Conservation (phyloP, 1,140 invertebrate species). For the Acromyrmex echinatior region DNA sequence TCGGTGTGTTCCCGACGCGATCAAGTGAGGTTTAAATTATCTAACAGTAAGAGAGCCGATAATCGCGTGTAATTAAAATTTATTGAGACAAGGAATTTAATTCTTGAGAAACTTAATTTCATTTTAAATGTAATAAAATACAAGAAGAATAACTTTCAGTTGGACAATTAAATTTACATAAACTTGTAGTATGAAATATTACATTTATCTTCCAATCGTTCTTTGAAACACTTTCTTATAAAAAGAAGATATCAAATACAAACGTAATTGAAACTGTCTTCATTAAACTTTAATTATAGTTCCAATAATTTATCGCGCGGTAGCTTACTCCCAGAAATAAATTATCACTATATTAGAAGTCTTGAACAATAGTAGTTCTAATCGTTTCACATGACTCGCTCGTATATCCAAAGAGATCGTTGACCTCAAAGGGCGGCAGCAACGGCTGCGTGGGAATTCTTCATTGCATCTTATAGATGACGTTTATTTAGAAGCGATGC, state of each 20-base stretch:
- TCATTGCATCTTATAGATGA: conserved; percentile 65
- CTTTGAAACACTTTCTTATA: not conserved
- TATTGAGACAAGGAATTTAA: not conserved
- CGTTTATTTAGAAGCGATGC: conserved; percentile 51
- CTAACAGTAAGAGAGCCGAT: not conserved
- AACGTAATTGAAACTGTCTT: conserved; percentile 18
- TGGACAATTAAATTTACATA: not conserved
- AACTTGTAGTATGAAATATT: not conserved
- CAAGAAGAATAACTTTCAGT: not conserved
- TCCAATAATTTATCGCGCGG: conserved; percentile 26
- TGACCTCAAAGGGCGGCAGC: conserved; percentile 77
- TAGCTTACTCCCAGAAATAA: conserved; percentile 38
- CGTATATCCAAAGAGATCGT: conserved; percentile 74
- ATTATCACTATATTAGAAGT: not conserved
- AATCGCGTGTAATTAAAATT: conserved; percentile 34
- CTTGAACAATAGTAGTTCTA: conserved; percentile 43
- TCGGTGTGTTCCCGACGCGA: not conserved
- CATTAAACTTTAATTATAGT: not conserved
- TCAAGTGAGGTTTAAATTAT: conserved; percentile 11
- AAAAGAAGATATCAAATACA: not conserved
- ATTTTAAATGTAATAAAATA: not conserved
- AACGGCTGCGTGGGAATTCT: conserved; percentile 80
- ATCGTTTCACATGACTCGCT: conserved; percentile 56
- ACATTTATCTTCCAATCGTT: not conserved
- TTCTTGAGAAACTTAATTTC: not conserved